Percentiles rank a stretch among this genome's conserved stretches.
phyloP scores from a whole-genome alignment of 2,888 invertebrate genomes.

The Helobdella robusta region DNA sequence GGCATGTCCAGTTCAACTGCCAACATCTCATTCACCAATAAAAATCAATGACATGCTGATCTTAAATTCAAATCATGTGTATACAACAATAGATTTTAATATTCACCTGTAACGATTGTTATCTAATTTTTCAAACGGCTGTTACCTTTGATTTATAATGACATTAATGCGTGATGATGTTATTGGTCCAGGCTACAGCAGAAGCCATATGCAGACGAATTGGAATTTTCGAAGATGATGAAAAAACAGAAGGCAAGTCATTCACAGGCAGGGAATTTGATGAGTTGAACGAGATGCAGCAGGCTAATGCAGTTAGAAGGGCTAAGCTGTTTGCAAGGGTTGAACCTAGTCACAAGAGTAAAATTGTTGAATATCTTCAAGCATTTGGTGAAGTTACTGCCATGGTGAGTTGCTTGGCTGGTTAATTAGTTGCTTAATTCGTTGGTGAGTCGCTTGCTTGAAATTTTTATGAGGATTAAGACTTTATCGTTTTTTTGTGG shows the following conservation, averaged over 20 bases:
- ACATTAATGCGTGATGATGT: too few species aligned
- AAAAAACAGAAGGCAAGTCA: slow-evolving; percentile 82
- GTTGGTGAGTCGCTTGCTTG: not conserved
- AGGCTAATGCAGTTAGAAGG: slow-evolving; percentile 74
- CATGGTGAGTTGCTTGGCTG: slow-evolving; percentile 63
- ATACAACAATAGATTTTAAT: not conserved
- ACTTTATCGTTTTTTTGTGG: not conserved
- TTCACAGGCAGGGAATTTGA: slow-evolving; percentile 99
- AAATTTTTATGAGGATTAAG: too few species aligned
- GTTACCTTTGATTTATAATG: not conserved
- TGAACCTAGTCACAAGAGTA: slow-evolving; percentile 97
- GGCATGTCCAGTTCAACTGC: too few species aligned
- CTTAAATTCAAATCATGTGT: not conserved
- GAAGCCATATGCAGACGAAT: slow-evolving; percentile 99
- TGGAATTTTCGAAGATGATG: slow-evolving; percentile 88
- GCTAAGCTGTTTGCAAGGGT: slow-evolving; percentile 90
- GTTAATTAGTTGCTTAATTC: not conserved
- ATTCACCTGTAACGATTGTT: not conserved
- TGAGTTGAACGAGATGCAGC: slow-evolving; percentile 85
- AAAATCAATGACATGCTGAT: too few species aligned
- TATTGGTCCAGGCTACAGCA: slow-evolving; percentile 65
- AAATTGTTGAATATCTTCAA: slow-evolving; percentile 96
- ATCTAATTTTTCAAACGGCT: not conserved
- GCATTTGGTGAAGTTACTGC: slow-evolving; percentile 95
- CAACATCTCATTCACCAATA: not conserved